Evolutionary conservation across 2,797 vertebrate genomes (phyloP).

Genomic region (Urosaurus nigricauda): DNA sequence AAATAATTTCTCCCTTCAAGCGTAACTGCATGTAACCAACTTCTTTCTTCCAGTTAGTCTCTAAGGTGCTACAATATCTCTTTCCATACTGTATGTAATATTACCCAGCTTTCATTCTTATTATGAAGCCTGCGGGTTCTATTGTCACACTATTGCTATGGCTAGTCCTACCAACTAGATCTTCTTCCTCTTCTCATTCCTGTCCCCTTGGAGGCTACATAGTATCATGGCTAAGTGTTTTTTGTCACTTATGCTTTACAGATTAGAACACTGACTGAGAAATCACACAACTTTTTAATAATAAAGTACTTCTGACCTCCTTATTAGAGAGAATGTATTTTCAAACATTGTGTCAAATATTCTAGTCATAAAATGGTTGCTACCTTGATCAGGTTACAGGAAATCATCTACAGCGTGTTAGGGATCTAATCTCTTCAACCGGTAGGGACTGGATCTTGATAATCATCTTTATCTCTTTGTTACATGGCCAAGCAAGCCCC

Average conservation of each 20-base stretch:
- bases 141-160: background rate
- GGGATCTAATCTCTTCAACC: background rate
- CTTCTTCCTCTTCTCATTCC: no score
- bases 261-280: background rate
- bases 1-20: background rate
- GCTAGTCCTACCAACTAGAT: no score
- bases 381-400: background rate
- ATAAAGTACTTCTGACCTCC: background rate
- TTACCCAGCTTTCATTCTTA: background rate
- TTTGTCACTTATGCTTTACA: background rate
- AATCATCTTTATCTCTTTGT: background rate
- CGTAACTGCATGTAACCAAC: background rate
- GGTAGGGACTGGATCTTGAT: background rate
- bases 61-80: no score
- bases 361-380: background rate
- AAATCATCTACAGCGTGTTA: background rate
- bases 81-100: background rate
- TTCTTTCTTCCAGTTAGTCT: no score
- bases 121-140: background rate
- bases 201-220: no score
- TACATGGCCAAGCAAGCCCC: rapidly evolving
- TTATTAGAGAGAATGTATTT: background rate
- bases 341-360: background rate
- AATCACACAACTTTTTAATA: background rate
- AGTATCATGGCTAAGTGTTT: no score